phyloP scores from a whole-genome alignment of 2,113 vertebrate species.

The Lepus europaeus region DNA sequence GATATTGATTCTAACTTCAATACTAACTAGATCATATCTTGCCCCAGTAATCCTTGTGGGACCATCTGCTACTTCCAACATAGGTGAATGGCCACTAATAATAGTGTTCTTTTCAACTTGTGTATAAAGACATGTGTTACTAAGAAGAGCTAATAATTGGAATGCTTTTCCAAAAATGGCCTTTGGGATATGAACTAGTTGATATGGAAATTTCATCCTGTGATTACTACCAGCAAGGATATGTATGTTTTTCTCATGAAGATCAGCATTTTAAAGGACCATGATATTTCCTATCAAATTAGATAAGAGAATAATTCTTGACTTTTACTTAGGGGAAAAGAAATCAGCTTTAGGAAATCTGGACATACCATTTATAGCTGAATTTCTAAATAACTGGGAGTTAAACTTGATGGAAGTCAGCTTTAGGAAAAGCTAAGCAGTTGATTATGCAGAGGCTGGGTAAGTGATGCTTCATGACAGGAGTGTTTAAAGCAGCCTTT shows the following conservation, averaged over 20 bases:
- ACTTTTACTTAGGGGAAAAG: not conserved
- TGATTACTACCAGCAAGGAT: not conserved
- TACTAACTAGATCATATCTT: not conserved
- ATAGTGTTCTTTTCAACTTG: not conserved
- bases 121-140: not conserved
- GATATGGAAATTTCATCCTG: not conserved
- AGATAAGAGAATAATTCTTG: not conserved
- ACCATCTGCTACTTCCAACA: not conserved
- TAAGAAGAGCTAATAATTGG: not conserved
- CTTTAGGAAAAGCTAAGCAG: not conserved
- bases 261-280: not conserved
- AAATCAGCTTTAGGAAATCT: not conserved
- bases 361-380: not conserved
- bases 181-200: not conserved
- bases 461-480: rapidly evolving
- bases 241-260: not conserved
- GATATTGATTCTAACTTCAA: not conserved
- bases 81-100: not conserved
- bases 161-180: not conserved
- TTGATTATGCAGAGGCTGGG: not conserved
- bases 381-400: not conserved
- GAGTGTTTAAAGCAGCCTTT: not conserved
- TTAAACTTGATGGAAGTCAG: not conserved
- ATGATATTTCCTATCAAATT: constrained; percentile 20
- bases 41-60: not conserved